Evolutionary conservation across 2,888 invertebrate genomes (phyloP), one percentile per base, ranked within the genome.

Genomic region (Saturnia pavonia): DNA sequence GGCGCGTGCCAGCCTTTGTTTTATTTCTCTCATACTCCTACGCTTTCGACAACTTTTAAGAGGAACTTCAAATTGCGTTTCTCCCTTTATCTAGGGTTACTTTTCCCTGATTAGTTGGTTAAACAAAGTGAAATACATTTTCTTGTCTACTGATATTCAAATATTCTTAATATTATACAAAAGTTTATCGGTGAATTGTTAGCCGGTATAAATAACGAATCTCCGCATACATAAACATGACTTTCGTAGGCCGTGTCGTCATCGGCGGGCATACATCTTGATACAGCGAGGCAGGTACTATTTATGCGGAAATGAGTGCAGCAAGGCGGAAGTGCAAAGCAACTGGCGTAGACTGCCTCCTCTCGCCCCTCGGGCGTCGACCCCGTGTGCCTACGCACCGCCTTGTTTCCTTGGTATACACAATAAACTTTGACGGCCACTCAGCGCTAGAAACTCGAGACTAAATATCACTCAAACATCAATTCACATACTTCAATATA

Each of bases 251-350:
- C 42, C 40, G 27, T 72, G 9, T 72, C 67, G 45, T 54, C 69
- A 34, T 70, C 14, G 65, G 22, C 77, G 84, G 80, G 84, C 81
- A 82, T 85, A 82, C 80, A 85, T 91, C 85, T 91, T 88, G 86
- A 88, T 88, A 86, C 80, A 75, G 77, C 77, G 79, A 82, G 80
- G 84, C 83, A 85, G 84, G 85, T 86, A 87, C 85, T 91, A 87
- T 91, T 92, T 92, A 91, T 91, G 88, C 91, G 90, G 90, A 92
- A 92, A 92, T 91, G 88, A 92, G 90, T 90, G 91, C 88, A 90
- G 91, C 85, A 90, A 90, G 84, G 89, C 88, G 92, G 92, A 92
- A 91, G 90, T 90, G 91, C 87, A 90, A 87, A 90, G 85, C 88
- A 88, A 90, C 90, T 81, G 86, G 81, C 78, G 87, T 87, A 75